Evolutionary conservation across 2,888 invertebrate genomes (phyloP), one percentile per base, ranked within the genome.

Genomic region (Caradrina clavipalpis): DNA sequence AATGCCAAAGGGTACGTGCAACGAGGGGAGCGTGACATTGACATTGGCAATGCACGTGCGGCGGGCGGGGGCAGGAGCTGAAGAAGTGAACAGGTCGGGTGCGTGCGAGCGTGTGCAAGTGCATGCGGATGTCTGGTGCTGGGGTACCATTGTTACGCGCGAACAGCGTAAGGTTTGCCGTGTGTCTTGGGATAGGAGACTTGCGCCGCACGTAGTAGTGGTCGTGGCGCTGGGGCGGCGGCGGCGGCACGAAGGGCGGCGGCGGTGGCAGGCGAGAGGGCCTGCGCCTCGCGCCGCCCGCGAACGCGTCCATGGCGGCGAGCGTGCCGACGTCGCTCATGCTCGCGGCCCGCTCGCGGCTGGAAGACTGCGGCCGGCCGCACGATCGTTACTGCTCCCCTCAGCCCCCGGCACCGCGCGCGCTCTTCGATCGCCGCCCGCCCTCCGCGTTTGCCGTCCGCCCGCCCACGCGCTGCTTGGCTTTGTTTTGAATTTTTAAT

Each of bases 241-340:
- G 95, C 86, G 95, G 95, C 78, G 95, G 95, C 89, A 94, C 93
- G 91, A 93, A 92, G 88, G 94, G 94, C 91, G 95, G 95, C 89
- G 95, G 95, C 85, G 95, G 95, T 86, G 95, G 95, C 87, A 95
- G 91, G 86, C 94, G 94, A 82, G 94, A 89, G 87, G 94, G 92
- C 91, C 94, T 90, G 73, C 95, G 94, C 92, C 96, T 89, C 87
- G 95, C 95, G 92, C 95, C 96, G 94, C 94, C 95, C 90, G 94
- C 95, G 93, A 94, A 96, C 91, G 94, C 95, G 93, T 95, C 95
- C 95, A 94, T 96, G 85, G 94, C 95, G 91, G 95, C 95, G 92
- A 95, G 95, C 94, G 95, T 95, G 92, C 95, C 96, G 89, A 95
- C 96, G 94, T 95, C 95, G 94, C 95, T 92, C 96, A 96, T 96